These are phyloP conservation scores for Hirundichthys speculiger DNA, from an alignment of 2,113 vertebrate genomes.

Conservation along the genomic window DNA sequence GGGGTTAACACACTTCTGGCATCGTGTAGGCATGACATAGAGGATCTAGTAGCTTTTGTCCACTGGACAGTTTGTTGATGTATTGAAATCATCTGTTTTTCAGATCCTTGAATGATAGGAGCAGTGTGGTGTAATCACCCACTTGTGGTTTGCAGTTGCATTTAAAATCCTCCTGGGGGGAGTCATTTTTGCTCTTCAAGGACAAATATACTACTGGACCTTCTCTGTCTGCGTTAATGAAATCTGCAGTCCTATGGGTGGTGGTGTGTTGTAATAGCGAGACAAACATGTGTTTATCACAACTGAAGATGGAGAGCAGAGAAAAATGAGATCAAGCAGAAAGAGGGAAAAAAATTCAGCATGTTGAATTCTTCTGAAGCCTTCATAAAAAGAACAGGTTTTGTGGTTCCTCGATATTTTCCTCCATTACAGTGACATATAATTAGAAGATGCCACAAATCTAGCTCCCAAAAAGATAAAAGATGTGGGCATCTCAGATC, in stretches of 20 bases:
- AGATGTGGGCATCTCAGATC: conserved; percentile 73
- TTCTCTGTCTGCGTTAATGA: conserved; percentile 63
- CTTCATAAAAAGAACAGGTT: conserved; percentile 5
- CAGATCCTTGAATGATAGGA: conserved; percentile 1
- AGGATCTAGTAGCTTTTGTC: conserved; percentile 47
- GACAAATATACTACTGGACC: conserved; percentile 52
- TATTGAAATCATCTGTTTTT: conserved; percentile 12
- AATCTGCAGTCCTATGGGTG: conserved; percentile 50
- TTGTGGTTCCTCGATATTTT: conserved; percentile 6
- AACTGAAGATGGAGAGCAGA: conserved; percentile 53
- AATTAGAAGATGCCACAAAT: conserved; percentile 45
- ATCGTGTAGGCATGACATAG: conserved; percentile 70
- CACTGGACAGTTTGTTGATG: conserved; percentile 9
- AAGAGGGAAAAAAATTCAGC: conserved; percentile 11
- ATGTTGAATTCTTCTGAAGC: conserved; percentile 32
- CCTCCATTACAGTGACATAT: not conserved
- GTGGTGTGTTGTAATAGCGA: conserved; percentile 40
- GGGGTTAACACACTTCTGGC: conserved; percentile 75
- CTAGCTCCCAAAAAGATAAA: conserved; percentile 73
- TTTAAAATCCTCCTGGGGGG: not conserved
- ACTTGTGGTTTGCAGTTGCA: conserved; percentile 41
- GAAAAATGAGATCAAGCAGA: conserved; percentile 24
- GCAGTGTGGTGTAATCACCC: conserved; percentile 29
- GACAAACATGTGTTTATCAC: conserved; percentile 35
- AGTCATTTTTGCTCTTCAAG: conserved; percentile 2